Evolutionary conservation across 1,140 invertebrate genomes (phyloP).

Genomic region (Drosophila sp.): DNA sequence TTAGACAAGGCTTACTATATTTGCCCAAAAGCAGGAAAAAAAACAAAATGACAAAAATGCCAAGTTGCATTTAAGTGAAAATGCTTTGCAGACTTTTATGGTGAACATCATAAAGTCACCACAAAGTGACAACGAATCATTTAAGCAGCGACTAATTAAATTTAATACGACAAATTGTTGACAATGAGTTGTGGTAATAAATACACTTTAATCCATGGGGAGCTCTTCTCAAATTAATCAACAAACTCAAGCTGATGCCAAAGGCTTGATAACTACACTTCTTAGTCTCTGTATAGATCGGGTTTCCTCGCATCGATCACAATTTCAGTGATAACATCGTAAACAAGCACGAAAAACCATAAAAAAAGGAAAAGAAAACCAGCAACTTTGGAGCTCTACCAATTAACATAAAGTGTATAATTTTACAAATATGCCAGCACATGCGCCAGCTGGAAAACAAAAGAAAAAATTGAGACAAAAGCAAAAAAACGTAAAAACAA

Average conservation of each 20-base stretch:
- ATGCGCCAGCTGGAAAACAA: constrained; percentile 23
- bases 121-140: constrained; percentile 22
- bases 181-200: constrained; percentile 26
- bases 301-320: constrained; percentile 49
- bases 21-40: constrained; percentile 27
- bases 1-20: constrained; percentile 10
- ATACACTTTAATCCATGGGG: constrained; percentile 8
- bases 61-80: constrained; percentile 62
- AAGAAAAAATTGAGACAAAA: not conserved
- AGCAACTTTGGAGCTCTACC: constrained; percentile 20
- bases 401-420: constrained; percentile 58
- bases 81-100: constrained; percentile 60
- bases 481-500: not conserved
- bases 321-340: constrained; percentile 66
- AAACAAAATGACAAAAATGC: constrained; percentile 37
- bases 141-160: constrained; percentile 37
- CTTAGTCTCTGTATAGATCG: not conserved
- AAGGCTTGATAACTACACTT: constrained; percentile 55
- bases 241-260: constrained; percentile 33
- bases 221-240: constrained; percentile 40
- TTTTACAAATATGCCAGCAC: constrained; percentile 46
- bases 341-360: constrained; percentile 53
- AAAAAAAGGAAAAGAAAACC: constrained; percentile 38
- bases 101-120: constrained; percentile 27
- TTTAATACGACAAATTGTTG: constrained; percentile 50